Evolutionary conservation across 37 sponge, comb jelly and placozoan species (phyloP).

Genomic region (Aphrocallistes beatrix): DNA sequence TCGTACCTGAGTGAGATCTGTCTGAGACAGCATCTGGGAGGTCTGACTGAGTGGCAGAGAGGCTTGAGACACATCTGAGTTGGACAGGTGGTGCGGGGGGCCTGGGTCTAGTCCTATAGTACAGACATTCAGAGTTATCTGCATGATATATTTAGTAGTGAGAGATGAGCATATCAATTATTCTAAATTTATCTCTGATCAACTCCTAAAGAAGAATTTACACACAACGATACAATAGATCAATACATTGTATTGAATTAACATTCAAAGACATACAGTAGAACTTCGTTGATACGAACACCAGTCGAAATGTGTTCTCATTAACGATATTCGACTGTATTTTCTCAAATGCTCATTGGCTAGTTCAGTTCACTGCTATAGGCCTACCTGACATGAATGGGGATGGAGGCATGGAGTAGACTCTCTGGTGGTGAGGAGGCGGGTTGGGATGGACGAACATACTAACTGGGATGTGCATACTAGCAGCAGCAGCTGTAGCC

Average conservation of each 20-base stretch:
- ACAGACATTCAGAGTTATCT: not conserved
- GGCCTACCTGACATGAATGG: not conserved
- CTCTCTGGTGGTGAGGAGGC: constrained; percentile 33
- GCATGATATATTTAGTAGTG: not conserved
- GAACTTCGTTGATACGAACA: too few species aligned
- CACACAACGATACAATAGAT: too few species aligned
- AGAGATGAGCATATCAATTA: not conserved
- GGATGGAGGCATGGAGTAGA: not conserved
- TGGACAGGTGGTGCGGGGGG: constrained; percentile 18
- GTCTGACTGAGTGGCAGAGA: constrained; percentile 55
- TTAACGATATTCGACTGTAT: too few species aligned
- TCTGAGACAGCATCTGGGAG: constrained; percentile 78
- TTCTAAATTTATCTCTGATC: not conserved
- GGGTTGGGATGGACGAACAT: constrained; percentile 71
- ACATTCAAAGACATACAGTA: too few species aligned
- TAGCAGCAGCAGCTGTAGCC: constrained; percentile 53
- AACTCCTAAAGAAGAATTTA: too few species aligned
- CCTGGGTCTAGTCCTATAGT: not conserved
- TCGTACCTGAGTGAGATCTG: constrained; percentile 71
- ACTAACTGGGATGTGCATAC: constrained; percentile 68
- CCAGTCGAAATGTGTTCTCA: too few species aligned
- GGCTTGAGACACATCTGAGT: constrained; percentile 52
- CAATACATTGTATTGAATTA: too few species aligned
- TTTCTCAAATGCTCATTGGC: too few species aligned
- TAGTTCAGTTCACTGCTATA: too few species aligned